Evolutionary conservation across 2,888 invertebrate species (phyloP), one percentile per base, ranked within the genome.

Genomic region (Ophion ellenae): DNA sequence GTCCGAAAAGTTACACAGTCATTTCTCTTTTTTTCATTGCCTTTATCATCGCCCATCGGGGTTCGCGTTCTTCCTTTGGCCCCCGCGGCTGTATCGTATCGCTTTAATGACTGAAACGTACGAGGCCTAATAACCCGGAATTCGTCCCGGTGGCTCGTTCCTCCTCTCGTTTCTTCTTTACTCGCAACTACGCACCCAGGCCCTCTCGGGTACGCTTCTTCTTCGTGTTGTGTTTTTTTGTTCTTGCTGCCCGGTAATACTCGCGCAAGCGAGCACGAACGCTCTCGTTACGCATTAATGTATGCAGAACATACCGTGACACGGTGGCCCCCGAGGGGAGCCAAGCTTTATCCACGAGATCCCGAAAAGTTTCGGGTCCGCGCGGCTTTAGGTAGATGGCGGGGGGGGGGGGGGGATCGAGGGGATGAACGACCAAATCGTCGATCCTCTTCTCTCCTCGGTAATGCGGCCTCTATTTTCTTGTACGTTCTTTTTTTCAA

Each of bases 231-330:
- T 66, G 17, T 40, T 71, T 71, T 78, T 78, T 78, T 74, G 69
- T 59, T 14, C n/a, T 83, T 69, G 73, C 67, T 69, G 61, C 40
- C 36, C 59, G 69, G 75, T 83, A 86, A 83, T 84, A 81, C 83
- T 76, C 81, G 81, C 57, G 66, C 47, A 73, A 80, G 80, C 81
- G 78, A 82, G 57, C 75, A 86, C 78, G 83, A 75, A 86, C 74
- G 81, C 78, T 81, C 87, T 87, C 83, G 86, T 87, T 87, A 87
- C 87, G 83, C 84, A 86, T 87, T 84, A 87, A 86, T 82, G 78
- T 83, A 88, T 87, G 87, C 87, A 87, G 84, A 87, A 88, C 85
- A 82, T 80, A 83, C 83, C 83, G 85, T 81, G 80, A 87, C 86
- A 88, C 84, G 88, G 73, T 76, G 78, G 81, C 67, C 82, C 87